Evolutionary conservation across 2,797 vertebrate species (phyloP).

Genomic region (Catharus ustulatus): DNA sequence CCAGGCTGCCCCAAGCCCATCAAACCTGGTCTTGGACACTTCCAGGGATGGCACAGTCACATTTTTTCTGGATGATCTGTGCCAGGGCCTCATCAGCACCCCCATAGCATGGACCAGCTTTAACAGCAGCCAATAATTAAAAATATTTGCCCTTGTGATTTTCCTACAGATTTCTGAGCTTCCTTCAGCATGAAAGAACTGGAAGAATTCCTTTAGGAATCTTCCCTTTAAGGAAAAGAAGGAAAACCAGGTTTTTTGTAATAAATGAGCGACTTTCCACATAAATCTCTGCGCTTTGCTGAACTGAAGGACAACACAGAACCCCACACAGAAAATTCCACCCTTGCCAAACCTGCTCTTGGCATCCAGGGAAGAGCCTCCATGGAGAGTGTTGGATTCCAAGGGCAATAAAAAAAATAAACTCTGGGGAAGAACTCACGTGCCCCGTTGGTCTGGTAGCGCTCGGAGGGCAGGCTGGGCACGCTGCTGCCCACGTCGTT

Average conservation of each 20-base stretch:
- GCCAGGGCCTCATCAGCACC: neutral
- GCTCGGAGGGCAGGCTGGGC: conserved; percentile 87
- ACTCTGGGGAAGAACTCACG: conserved; percentile 73
- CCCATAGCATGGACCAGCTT: neutral
- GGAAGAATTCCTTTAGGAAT: neutral
- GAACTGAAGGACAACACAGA: neutral
- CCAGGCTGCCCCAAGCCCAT: neutral
- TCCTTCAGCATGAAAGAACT: neutral
- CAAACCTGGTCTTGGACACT: neutral
- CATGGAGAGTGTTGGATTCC: fast-evolving
- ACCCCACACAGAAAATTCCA: fast-evolving
- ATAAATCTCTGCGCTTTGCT: fast-evolving
- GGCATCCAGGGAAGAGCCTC: fast-evolving
- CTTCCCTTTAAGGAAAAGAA: neutral
- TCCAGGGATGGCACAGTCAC: neutral
- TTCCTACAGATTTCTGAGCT: neutral
- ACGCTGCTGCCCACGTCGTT: conserved; percentile 91
- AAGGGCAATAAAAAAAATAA: too few species aligned
- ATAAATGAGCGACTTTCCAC: fast-evolving
- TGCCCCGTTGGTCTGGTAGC: conserved; percentile 90
- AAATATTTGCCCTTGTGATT: neutral
- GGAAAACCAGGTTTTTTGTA: neutral
- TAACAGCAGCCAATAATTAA: neutral
- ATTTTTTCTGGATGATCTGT: neutral
- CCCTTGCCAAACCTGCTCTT: fast-evolving